phyloP scores from a whole-genome alignment of 2,797 vertebrate species.

The Tympanoctomys barrerae region DNA sequence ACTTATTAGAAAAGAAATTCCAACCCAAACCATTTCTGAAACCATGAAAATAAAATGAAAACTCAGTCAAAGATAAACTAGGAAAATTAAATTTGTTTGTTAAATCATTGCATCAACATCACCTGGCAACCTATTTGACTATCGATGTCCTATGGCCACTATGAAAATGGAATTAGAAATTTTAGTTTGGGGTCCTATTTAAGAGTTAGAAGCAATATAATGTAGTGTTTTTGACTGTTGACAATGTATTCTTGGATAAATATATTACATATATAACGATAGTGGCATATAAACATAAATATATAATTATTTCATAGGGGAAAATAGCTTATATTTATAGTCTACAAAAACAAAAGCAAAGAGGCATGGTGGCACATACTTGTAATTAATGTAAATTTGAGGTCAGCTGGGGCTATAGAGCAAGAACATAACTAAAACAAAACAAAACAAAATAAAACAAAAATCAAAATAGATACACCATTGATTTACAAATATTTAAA shows the following conservation, averaged over 20 bases:
- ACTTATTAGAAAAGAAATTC: background rate
- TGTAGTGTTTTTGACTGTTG: background rate
- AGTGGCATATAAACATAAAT: background rate
- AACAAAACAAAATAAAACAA: background rate
- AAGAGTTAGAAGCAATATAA: background rate
- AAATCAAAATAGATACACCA: background rate
- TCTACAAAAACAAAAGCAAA: background rate
- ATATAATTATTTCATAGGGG: background rate
- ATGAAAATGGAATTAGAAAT: background rate
- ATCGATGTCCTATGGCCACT: background rate
- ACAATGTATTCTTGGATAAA: background rate
- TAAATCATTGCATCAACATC: background rate
- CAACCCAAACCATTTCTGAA: background rate
- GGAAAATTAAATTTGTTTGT: background rate
- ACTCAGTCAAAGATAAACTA: background rate
- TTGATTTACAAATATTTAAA: background rate
- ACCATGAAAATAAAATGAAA: slow-evolving; percentile 30
- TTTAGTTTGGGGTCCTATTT: background rate
- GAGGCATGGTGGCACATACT: background rate
- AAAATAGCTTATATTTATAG: background rate
- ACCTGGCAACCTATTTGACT: background rate
- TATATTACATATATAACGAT: background rate
- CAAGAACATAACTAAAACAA: background rate
- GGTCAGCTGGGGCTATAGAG: background rate
- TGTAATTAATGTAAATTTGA: background rate